Evolutionary conservation across 2,113 vertebrate species (phyloP), one percentile per base, ranked within the genome.

Genomic region (Artemisiospiza belli): DNA sequence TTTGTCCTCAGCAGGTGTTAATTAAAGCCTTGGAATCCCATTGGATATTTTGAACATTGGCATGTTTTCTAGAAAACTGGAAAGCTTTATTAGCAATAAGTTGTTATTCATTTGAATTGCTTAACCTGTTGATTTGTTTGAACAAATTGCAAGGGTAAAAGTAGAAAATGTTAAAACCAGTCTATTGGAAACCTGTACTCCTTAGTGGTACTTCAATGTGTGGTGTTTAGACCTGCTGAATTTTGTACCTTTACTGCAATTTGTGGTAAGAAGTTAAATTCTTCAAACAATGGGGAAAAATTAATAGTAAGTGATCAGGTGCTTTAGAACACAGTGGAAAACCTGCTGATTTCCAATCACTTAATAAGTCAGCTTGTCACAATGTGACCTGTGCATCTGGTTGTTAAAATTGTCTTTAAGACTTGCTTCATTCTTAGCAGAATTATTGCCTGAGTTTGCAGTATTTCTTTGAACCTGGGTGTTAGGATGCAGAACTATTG

Each of bases 71-170:
- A 72, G 47, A 68, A 59, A 77, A 33, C 49, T 93, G 68, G 67
- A 91, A 92, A 75, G 52, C 75, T 83, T 96, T 90, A n/a, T 57
- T 88, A 6, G 2, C 28, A 62, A 4, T 54, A 46, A 74, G 28
- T 88, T 64, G 43, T 63, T 89, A 22, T 4, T 64, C 21, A 16
- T 73, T 75, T 75, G 28, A 76, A 23, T 96, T 90, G 80, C 52
- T 90, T 93, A 89, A 90, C 73, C 49, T 92, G 68, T 83, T 96
- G 83, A 76, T 89, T 46, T 83, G 18, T 84, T 77, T 57, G 47
- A 70, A 59, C 5, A 44, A 83, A 88, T 70, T 67, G 15, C 5
- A 63, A 47, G 15, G n/a, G 17, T 63, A 19, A 13, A 88, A 80
- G 39, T 51, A 69, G 66, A 77, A 91, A 70, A 85, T 4, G 5